Base-by-base conservation (phyloP, 2,113 vertebrate species). In the Fulica atra region DNA sequence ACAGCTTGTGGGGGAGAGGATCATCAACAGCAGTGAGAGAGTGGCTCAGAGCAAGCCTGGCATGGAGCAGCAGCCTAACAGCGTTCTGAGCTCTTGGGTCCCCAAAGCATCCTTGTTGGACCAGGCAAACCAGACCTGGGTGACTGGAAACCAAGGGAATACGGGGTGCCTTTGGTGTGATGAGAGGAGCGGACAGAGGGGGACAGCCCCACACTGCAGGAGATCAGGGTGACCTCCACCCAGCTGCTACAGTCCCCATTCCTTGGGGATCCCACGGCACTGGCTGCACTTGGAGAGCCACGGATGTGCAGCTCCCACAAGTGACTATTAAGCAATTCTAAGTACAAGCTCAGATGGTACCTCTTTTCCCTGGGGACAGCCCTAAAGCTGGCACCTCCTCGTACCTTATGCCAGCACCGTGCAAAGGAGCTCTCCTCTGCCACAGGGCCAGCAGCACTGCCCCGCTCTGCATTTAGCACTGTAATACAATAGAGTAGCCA, bases 281-380 rank as follows among this genome's bases (percentile, higher is more conserved):
- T 70, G 63, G 40, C 68, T 1, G 4, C 68, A 21, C 57, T 73
- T 0, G 0, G 38, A 79, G 19, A 21, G 10, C 0, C 0, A 29
- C 0, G 0, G 46, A 17, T 17, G 44, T 1, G 5, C 44, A 44
- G 65, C 19, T 77, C 56, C 79, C 11, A 1, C 0, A 0, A 24
- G 17, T 46, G 46, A 51, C 77, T 36, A 1, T 9, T 13, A 51
- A 56, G 80, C 17, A 65, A 60, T 29, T 56, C 53, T 16, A 29
- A 31, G 31, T 3, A 9, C 1, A 6, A 76, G 53, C 57, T 72
- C 2, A 0, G 6, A 1, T 36, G 40, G 71, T n/a, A 28, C 64
- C 7, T 6, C 23, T 54, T 69, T 29, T 36, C 48, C 38, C 19
- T 8, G 9, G 20, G 60, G 59, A 76, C 28, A 74, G 42, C 20